phyloP scores from a whole-genome alignment of 1,140 invertebrate genomes.

The Drosophila saltans region DNA sequence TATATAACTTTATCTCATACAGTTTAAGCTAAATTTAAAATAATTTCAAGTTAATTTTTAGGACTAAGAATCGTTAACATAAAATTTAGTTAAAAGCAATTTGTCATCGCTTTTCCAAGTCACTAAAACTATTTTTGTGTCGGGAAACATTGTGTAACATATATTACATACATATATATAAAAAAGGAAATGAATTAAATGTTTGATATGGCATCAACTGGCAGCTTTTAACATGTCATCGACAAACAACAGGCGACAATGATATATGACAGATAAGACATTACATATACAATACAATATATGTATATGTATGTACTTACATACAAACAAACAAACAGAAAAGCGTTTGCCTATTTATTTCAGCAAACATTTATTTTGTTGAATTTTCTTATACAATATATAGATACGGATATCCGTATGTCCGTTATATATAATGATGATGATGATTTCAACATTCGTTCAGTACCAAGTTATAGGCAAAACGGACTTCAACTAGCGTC shows the following conservation, averaged over 20 bases:
- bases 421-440: not conserved
- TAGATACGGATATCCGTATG: not conserved
- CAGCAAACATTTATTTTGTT: constrained; percentile 46
- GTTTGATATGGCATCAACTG: constrained; percentile 9
- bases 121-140: too few species aligned
- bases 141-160: too few species aligned
- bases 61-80: too few species aligned
- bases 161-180: too few species aligned
- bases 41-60: too few species aligned
- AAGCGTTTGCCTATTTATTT: constrained; percentile 68
- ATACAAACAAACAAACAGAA: constrained; percentile 20
- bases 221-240: constrained; percentile 19
- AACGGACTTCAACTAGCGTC: constrained; percentile 34
- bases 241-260: constrained; percentile 21
- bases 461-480: constrained; percentile 32
- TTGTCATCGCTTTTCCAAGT: too few species aligned
- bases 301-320: constrained; percentile 3
- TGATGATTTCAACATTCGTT: not conserved
- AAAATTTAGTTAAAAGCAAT: too few species aligned
- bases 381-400: constrained; percentile 6
- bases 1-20: too few species aligned
- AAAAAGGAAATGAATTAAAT: constrained; percentile 10
- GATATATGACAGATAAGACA: constrained; percentile 63
- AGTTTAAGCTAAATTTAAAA: too few species aligned
- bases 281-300: constrained; percentile 52